These are phyloP conservation scores for Channallabes apus DNA, from an alignment of 2,797 vertebrate genomes.

Conservation along the genomic window DNA sequence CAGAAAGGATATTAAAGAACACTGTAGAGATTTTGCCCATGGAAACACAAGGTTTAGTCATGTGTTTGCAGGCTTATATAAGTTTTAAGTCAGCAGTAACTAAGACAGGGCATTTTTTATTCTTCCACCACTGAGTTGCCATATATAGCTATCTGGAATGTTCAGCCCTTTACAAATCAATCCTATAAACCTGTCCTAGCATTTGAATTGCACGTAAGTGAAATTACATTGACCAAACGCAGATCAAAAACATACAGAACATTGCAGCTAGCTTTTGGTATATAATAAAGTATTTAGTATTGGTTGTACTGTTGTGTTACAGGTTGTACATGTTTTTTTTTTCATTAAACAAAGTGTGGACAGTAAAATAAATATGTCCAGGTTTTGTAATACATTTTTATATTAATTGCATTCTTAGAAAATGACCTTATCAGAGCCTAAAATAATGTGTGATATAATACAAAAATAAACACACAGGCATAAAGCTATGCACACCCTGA, in stretches of 20 bases:
- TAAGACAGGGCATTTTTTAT: not conserved
- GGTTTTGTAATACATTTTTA: not conserved
- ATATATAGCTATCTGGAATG: conserved; percentile 28
- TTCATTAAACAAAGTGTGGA: too few species aligned
- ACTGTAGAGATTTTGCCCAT: not conserved
- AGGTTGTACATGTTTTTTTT: not conserved
- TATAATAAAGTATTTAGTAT: not conserved
- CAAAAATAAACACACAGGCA: not conserved
- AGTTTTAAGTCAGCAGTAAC: conserved; percentile 19
- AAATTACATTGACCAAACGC: not conserved
- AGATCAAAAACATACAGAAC: not conserved
- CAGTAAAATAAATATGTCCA: not conserved
- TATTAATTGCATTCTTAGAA: not conserved
- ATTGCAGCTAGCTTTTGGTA: not conserved
- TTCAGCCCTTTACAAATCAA: conserved; percentile 17
- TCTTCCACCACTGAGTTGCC: conserved; percentile 11
- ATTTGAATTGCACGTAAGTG: not conserved
- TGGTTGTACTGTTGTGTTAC: not conserved
- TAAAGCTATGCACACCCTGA: conserved; percentile 6
- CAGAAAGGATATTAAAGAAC: conserved; percentile 19
- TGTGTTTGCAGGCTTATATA: conserved; percentile 33
- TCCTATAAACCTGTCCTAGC: conserved; percentile 32
- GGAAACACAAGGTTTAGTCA: conserved; percentile 25
- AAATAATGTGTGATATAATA: not conserved
- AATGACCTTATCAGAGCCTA: not conserved